phyloP scores from a whole-genome alignment of 2,797 vertebrate genomes.

The Oreochromis grahami region DNA sequence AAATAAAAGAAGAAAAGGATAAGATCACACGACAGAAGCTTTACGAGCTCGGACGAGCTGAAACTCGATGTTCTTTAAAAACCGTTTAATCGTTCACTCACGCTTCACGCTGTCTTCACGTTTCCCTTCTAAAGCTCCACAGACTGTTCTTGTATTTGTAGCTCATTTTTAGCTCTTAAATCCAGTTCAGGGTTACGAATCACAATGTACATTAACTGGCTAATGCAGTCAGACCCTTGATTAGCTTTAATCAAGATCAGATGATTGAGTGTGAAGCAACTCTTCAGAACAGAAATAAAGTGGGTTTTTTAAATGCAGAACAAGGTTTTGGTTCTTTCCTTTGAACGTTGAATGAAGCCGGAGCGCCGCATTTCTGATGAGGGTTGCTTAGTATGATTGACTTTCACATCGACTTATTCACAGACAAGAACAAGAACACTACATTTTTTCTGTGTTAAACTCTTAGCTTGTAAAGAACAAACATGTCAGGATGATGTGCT shows the following conservation, averaged over 20 bases:
- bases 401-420: accelerated
- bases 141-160: neutral
- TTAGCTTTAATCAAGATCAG: neutral
- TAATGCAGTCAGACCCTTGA: neutral
- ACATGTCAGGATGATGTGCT: neutral
- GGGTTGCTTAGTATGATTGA: neutral
- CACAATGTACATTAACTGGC: neutral
- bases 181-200: neutral
- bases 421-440: accelerated
- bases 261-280: neutral
- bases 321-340: neutral
- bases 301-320: neutral
- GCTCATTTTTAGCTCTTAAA: neutral
- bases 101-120: neutral
- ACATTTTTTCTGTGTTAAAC: neutral
- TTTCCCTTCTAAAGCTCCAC: neutral
- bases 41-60: neutral
- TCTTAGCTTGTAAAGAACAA: neutral
- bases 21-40: accelerated
- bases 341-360: accelerated
- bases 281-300: neutral
- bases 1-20: conserved; percentile 43
- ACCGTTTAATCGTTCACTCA: neutral
- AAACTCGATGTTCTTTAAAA: neutral
- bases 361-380: neutral